Base-by-base conservation (phyloP, 2,113 vertebrate genomes). In the Steatornis caripensis region DNA sequence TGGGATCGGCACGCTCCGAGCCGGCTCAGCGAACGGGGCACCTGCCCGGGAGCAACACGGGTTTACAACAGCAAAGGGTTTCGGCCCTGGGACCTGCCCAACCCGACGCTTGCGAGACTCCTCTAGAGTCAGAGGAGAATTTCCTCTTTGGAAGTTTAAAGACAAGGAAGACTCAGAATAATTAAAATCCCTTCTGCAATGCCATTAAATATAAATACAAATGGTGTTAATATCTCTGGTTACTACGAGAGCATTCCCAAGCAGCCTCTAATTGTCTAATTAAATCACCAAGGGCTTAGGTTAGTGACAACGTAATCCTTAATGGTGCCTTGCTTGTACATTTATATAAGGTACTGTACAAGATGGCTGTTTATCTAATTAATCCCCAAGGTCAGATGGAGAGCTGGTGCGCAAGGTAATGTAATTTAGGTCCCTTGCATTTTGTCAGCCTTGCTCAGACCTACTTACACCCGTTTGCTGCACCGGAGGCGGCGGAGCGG, bases 181-280 rank as follows among this genome's bases (percentile, higher is more conserved):
- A 96, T 94, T 97, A 89, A 96, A 94, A 62, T 77, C 94, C 90
- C 94, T 93, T 82, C 80, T 92, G 66, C 84, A 53, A 77, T 26
- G 60, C 93, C 86, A 96, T 97, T 96, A 94, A 96, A 96, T 80
- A 95, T 89, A 96, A 97, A 97, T 97, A 94, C 94, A 97, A 96
- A 97, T 93, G 90, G 90, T 88, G 89, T 91, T 97, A 96, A 97
- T 97, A 96, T 95, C 96, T 95, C 96, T 92, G 89, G 90, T 95
- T 97, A 94, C 88, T 64, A 69, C 24, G 7, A 93, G 87, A 90
- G 94, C 85, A 62, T 94, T 96, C 96, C 91, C 83, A 91, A 95
- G 79, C 94, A 97, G 91, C 93, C 74, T 96, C 93, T 97, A 96
- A 97, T 97, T 96, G 93, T 96, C 91, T 95, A 97, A 97, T 97